phyloP scores from a whole-genome alignment of 2,797 vertebrate genomes.

The Sphenopsis melanotis region DNA sequence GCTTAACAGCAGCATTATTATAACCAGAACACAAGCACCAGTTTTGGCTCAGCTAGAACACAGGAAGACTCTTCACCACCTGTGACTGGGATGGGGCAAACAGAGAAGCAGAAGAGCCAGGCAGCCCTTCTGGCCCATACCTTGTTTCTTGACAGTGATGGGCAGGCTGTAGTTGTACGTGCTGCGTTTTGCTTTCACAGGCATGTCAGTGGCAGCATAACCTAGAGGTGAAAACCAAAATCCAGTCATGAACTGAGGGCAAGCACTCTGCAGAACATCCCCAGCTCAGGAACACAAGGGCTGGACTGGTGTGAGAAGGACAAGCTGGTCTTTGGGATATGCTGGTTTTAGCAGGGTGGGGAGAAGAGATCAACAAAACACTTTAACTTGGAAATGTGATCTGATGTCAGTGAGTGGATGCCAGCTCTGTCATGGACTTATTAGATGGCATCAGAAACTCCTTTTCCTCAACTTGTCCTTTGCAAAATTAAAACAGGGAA shows the following conservation, averaged over 20 bases:
- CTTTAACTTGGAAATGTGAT: not conserved
- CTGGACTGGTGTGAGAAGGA: not conserved
- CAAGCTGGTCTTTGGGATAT: not conserved
- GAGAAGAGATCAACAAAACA: not conserved
- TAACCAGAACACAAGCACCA: not conserved
- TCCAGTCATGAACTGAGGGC: not conserved
- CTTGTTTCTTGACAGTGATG: conserved; percentile 87
- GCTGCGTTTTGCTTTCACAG: conserved; percentile 94
- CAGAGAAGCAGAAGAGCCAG: not conserved
- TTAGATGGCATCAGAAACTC: not conserved
- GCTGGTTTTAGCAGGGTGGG: not conserved
- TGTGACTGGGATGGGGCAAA: not conserved
- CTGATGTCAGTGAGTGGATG: not conserved
- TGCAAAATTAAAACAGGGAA: not conserved
- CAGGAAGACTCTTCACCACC: not conserved
- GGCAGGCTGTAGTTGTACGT: conserved; percentile 90
- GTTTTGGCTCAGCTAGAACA: not conserved
- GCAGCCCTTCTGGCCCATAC: conserved; percentile 59
- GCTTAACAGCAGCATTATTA: not conserved
- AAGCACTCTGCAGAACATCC: not conserved
- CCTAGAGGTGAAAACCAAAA: conserved; percentile 69
- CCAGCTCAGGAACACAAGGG: not conserved
- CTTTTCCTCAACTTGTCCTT: not conserved
- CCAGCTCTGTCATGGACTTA: not conserved
- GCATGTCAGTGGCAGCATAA: conserved; percentile 83